These are phyloP conservation scores for Goniozus legneri DNA, from an alignment of 1,140 invertebrate species.

Conservation along the genomic window DNA sequence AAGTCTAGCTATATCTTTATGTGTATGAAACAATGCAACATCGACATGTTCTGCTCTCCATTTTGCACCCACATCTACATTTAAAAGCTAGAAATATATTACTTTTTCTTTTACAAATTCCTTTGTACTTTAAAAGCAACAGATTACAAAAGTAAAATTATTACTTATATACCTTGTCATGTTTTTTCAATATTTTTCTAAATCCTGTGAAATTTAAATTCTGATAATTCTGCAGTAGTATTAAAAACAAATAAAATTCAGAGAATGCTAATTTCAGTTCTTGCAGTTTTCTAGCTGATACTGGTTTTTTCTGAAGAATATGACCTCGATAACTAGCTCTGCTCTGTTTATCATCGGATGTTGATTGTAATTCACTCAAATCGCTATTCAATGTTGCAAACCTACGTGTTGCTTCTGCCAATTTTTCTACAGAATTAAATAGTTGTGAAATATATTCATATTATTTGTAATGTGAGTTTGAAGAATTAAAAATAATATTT, in stretches of 20 bases:
- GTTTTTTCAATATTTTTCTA: conserved; percentile 90
- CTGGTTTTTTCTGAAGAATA: conserved; percentile 54
- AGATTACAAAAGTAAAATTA: too few species aligned
- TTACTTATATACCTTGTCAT: conserved; percentile 72
- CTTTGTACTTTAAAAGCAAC: too few species aligned
- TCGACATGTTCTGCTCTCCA: conserved; percentile 82
- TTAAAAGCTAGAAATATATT: conserved; percentile 51
- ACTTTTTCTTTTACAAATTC: neutral
- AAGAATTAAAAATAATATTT: too few species aligned
- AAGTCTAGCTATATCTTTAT: conserved; percentile 82
- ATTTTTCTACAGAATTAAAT: conserved; percentile 62
- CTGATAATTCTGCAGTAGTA: conserved; percentile 71
- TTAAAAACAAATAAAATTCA: conserved; percentile 87
- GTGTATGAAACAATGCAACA: conserved; percentile 77
- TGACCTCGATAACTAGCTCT: conserved; percentile 57
- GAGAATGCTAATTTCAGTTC: conserved; percentile 89
- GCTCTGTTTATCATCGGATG: conserved; percentile 48
- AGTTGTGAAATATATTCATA: too few species aligned
- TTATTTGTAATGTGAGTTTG: too few species aligned
- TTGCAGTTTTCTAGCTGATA: conserved; percentile 67
- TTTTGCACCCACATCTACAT: conserved; percentile 59
- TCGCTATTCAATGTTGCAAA: conserved; percentile 74
- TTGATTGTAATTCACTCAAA: conserved; percentile 57
- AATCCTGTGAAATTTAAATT: conserved; percentile 91
- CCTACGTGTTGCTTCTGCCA: conserved; percentile 82